A percentile compares a stretch with the other conserved stretches of the same genome.
These are phyloP conservation scores for Steatocranus sp. DNA, from an alignment of 2,797 vertebrate species.

Conservation along the genomic window DNA sequence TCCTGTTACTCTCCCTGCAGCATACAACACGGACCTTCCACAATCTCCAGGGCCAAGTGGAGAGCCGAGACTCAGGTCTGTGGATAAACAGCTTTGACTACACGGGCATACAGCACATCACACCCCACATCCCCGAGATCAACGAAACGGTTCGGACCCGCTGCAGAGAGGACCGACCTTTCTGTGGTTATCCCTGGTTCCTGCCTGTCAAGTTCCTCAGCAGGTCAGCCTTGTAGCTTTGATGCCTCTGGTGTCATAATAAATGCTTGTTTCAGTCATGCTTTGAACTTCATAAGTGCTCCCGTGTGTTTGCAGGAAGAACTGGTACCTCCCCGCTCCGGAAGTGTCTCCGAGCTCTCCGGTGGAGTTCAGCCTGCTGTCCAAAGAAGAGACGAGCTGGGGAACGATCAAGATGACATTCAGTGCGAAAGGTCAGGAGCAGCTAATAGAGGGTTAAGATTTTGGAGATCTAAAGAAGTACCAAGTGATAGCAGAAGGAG, in stretches of 20 bases:
- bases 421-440: conserved; percentile 79
- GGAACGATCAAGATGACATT: conserved; percentile 85
- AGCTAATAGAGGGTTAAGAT: background rate
- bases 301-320: conserved; percentile 78
- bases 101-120: conserved; percentile 87
- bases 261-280: background rate
- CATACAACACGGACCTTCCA: conserved; percentile 87
- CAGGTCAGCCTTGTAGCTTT: conserved; percentile 68
- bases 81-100: conserved; percentile 98
- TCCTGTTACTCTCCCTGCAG: conserved; percentile 56
- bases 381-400: conserved; percentile 81
- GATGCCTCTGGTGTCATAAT: background rate
- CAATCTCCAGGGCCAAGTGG: conserved; percentile 80
- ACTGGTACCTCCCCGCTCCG: conserved; percentile 92
- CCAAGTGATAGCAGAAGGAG: background rate
- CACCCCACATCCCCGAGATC: conserved; percentile 87
- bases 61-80: conserved; percentile 88
- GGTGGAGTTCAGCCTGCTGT: conserved; percentile 82
- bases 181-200: conserved; percentile 95
- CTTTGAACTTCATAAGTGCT: background rate
- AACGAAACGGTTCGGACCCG: conserved; percentile 83
- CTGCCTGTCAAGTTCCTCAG: conserved; percentile 91
- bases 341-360: conserved; percentile 80
- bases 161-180: conserved; percentile 81
- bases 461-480: background rate